Evolutionary conservation across 2,113 vertebrate genomes (phyloP).

Genomic region (Myiopsitta monachus): DNA sequence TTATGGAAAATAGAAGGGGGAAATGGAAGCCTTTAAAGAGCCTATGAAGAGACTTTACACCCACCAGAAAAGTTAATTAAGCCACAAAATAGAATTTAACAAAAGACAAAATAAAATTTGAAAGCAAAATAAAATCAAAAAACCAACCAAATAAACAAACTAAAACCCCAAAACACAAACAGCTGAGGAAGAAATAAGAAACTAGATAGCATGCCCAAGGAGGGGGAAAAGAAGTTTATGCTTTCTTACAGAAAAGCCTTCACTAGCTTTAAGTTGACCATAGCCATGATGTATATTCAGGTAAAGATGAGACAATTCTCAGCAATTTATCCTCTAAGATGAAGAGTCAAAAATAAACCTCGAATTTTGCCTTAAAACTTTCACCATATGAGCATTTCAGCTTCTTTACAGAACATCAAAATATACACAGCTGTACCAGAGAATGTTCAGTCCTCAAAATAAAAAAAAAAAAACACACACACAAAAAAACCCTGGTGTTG

Average conservation of each 20-base stretch:
- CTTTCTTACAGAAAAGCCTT: background rate
- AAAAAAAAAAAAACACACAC: background rate
- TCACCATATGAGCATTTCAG: background rate
- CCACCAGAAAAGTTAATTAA: background rate
- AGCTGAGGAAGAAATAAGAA: background rate
- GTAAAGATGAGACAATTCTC: background rate
- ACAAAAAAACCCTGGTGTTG: background rate
- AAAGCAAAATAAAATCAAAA: background rate
- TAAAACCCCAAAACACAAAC: background rate
- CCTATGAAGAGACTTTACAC: background rate
- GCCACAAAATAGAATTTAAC: background rate
- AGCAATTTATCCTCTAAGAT: background rate
- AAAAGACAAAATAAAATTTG: background rate
- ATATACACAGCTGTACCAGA: no score
- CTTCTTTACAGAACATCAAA: background rate
- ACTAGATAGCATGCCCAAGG: no score
- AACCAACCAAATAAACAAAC: background rate
- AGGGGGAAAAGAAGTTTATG: background rate
- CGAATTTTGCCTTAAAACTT: background rate
- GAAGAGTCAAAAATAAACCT: background rate
- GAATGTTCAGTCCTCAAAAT: background rate
- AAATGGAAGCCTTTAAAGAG: background rate
- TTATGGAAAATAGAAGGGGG: background rate
- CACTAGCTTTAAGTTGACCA: background rate
- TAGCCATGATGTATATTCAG: background rate